These are phyloP conservation scores for Otus sunia DNA, from an alignment of 2,113 vertebrate genomes.

Conservation along the genomic window DNA sequence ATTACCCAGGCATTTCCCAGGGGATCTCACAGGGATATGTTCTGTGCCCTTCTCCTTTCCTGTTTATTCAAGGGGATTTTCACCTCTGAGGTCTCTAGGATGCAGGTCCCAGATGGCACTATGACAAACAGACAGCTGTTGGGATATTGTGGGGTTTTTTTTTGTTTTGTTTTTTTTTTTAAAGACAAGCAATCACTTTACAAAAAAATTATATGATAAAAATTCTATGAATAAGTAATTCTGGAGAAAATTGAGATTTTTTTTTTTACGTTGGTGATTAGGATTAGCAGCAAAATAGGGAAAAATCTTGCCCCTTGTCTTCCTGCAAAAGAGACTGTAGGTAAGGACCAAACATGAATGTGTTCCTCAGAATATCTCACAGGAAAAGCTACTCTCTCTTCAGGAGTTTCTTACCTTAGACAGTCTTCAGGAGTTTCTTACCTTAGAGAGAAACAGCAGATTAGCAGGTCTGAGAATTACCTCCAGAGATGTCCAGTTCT, in stretches of 20 bases:
- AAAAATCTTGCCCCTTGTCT: neutral
- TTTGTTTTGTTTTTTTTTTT: neutral
- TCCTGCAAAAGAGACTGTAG: neutral
- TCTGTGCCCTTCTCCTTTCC: neutral
- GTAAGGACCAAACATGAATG: neutral
- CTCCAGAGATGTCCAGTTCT: neutral
- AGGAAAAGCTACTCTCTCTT: neutral
- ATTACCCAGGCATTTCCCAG: neutral
- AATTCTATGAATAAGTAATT: neutral
- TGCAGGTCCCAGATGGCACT: neutral
- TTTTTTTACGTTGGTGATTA: neutral
- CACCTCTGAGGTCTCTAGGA: neutral
- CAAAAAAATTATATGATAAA: neutral
- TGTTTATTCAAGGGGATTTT: constrained; percentile 3
- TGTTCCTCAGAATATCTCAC: rapidly evolving
- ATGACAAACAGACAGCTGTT: neutral
- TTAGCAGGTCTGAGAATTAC: neutral
- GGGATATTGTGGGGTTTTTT: no score
- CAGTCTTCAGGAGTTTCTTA: neutral
- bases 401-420: neutral
- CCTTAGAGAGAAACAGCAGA: neutral
- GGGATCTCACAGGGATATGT: neutral
- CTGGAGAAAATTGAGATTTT: neutral
- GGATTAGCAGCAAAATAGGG: neutral
- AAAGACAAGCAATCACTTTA: neutral